A percentile compares a stretch with the other conserved stretches of the same genome.
Conservation (phyloP, 2,888 invertebrate genomes). For the Lutraria lutraria region DNA sequence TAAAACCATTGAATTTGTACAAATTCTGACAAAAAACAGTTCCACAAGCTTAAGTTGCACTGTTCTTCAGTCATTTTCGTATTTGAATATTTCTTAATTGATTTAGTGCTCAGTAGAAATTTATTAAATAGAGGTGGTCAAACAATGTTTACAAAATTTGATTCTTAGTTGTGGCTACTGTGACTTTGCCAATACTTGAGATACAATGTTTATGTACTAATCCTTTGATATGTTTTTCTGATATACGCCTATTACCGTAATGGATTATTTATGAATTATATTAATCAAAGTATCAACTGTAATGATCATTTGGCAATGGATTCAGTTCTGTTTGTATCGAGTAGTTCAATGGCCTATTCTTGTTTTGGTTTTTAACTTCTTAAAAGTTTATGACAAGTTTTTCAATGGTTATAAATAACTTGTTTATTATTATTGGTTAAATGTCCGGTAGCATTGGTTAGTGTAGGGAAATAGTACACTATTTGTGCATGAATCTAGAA, state of each 20-base stretch:
- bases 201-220: too few relatives aligned
- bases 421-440: background rate
- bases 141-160: too few relatives aligned
- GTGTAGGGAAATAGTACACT: background rate
- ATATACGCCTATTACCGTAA: background rate
- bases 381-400: background rate
- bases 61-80: too few relatives aligned
- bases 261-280: background rate
- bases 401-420: background rate
- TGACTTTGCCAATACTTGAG: too few relatives aligned
- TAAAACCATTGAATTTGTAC: too few relatives aligned
- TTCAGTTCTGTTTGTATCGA: background rate
- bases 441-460: slow-evolving; percentile 4
- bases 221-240: too few relatives aligned
- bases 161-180: too few relatives aligned
- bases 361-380: background rate
- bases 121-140: too few relatives aligned
- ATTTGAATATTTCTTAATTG: too few relatives aligned
- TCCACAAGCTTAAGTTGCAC: too few relatives aligned
- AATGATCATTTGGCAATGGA: background rate
- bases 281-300: background rate
- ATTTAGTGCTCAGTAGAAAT: too few relatives aligned
- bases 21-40: too few relatives aligned
- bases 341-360: background rate
- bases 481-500: background rate